A percentile compares a stretch with the other conserved stretches of the same genome.
phyloP scores from a whole-genome alignment of 37 sponge, comb jelly and placozoan genomes.

The Dysidea cf. avara region DNA sequence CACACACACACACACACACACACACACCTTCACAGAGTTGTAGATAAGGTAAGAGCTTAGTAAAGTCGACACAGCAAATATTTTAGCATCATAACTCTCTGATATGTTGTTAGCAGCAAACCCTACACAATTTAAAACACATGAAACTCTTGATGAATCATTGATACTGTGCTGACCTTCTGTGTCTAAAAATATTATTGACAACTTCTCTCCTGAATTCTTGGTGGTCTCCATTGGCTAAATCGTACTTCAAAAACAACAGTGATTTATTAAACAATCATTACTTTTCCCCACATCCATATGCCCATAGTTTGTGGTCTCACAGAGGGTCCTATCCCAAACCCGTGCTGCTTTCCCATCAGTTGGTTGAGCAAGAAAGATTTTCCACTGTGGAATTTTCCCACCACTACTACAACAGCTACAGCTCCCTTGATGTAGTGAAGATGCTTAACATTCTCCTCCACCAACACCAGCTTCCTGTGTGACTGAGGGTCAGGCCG shows the following conservation, averaged over 20 bases:
- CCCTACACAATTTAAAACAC: conserved; percentile 56
- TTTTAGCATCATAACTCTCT: conserved; percentile 91
- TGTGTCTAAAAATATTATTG: conserved; percentile 87
- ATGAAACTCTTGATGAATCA: too few relatives aligned
- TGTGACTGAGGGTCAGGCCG: conserved; percentile 77
- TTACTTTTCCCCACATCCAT: conserved; percentile 96
- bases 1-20: conserved; percentile 1
- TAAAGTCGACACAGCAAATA: conserved; percentile 85
- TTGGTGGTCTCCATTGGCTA: conserved; percentile 59
- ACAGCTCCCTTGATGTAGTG: conserved; percentile 69
- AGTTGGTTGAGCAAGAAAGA: conserved; percentile 92
- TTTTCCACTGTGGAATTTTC: conserved; percentile 91
- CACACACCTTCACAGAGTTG: conserved; percentile 88
- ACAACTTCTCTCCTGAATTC: conserved; percentile 56
- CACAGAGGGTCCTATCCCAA: conserved; percentile 86
- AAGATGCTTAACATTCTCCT: conserved; percentile 69
- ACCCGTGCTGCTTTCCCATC: conserved; percentile 86
- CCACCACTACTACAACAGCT: conserved; percentile 91
- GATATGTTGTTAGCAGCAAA: conserved; percentile 92
- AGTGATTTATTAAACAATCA: background rate
- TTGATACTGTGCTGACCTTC: too few relatives aligned
- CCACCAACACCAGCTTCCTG: conserved; percentile 59
- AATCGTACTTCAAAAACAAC: background rate
- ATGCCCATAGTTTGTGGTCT: conserved; percentile 93
- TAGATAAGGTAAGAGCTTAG: conserved; percentile 92